Evolutionary conservation across 2,797 vertebrate species (phyloP), one percentile per base, ranked within the genome.

Genomic region (Peromyscus attwateri): DNA sequence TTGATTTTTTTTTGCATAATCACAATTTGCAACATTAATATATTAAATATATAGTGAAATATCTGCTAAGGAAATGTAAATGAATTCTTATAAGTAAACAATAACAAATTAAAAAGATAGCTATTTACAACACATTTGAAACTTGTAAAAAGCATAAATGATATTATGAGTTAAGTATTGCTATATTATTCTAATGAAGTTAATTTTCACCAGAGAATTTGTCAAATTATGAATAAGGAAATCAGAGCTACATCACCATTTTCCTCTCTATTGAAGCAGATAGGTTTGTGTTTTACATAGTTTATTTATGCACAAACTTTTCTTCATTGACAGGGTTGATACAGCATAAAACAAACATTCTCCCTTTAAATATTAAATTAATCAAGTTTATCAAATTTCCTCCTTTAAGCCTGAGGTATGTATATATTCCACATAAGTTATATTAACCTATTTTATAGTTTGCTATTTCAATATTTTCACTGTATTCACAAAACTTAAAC

Each of bases 221-320:
- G 77, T 57, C 46, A 91, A 97, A 94, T 10, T 89, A 0, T 87
- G 3, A 43, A 94, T 4, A 94, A 17, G 17, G 29, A 77, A 96
- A 88, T 12, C n/a, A 13, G 31, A 68, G 16, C 12, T 37, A 31
- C 37, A 19, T 62, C 5, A 37, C 6, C 21, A 2, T 29, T 60
- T 70, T 88, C 43, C 55, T 27, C 23, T 77, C 0, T 66, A 70
- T 79, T 87, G 89, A 94, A 83, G 3, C 89, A 80, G 73, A 79
- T 21, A 64, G 46, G 29, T 49, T 88, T 37, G 43, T 97, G 96
- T 92, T 77, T 73, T 77, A 83, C 49, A 64, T 97, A 95, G 91
- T 75, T 68, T 71, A 85, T 52, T 89, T 94, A 79, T 40, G 43
- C 29, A 94, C 85, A 46, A 92, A 49, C 8, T 92, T 52, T 2